Evolutionary conservation across 2,888 invertebrate species (phyloP).

Genomic region (Nomada ferruginata): DNA sequence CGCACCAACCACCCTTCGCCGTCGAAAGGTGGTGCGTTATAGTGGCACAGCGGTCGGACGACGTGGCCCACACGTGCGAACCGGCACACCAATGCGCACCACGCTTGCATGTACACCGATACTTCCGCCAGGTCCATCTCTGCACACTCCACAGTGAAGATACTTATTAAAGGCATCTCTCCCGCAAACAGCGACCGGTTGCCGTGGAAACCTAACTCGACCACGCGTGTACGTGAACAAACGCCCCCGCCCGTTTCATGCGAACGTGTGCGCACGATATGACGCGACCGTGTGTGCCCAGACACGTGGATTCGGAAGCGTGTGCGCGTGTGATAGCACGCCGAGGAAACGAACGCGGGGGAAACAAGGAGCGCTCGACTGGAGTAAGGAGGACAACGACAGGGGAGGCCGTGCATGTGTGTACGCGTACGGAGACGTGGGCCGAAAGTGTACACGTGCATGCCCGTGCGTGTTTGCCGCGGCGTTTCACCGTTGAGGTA

Average conservation of each 20-base stretch:
- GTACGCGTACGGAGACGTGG: conserved; percentile 22
- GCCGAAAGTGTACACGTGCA: neutral
- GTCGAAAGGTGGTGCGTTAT: conserved; percentile 60
- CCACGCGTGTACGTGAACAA: conserved; percentile 63
- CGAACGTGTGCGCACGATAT: conserved; percentile 49
- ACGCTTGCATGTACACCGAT: neutral
- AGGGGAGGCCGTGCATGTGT: conserved; percentile 22
- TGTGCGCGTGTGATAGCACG: conserved; percentile 64
- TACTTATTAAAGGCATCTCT: conserved; percentile 83
- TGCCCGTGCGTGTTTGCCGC: conserved; percentile 44
- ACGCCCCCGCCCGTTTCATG: conserved; percentile 41
- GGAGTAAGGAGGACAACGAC: conserved; percentile 48
- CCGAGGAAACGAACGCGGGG: conserved; percentile 41
- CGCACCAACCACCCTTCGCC: conserved; percentile 54
- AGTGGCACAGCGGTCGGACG: conserved; percentile 36
- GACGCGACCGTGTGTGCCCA: conserved; percentile 49
- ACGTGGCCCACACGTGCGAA: conserved; percentile 26
- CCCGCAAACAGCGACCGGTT: conserved; percentile 78
- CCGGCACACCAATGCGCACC: conserved; percentile 1
- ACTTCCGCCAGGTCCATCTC: conserved; percentile 64
- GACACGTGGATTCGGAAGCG: conserved; percentile 28
- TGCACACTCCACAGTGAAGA: conserved; percentile 69
- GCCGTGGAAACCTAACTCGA: conserved; percentile 80
- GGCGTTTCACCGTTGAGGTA: conserved; percentile 67
- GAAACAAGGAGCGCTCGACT: conserved; percentile 31